phyloP scores from a whole-genome alignment of 2,113 vertebrate genomes.

The Urocolius indicus region DNA sequence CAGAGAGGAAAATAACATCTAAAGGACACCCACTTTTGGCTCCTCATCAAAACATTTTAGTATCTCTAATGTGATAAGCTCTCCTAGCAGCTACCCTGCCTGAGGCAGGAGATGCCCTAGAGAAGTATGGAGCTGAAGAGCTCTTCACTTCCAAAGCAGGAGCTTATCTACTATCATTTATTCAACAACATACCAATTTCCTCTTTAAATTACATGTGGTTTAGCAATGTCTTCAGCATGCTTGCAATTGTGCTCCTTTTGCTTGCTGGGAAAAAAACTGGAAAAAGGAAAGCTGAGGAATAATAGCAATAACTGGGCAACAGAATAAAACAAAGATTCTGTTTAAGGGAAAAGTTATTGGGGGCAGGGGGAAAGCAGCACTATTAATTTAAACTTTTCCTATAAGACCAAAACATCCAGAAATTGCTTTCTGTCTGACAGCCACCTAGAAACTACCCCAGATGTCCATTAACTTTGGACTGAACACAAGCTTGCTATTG shows the following conservation, averaged over 20 bases:
- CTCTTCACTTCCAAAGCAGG: background rate
- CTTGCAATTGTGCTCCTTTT: background rate
- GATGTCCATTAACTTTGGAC: constrained; percentile 45
- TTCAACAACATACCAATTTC: constrained; percentile 32
- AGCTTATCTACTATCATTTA: constrained; percentile 8
- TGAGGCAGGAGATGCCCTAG: background rate
- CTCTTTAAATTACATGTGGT: constrained; percentile 7
- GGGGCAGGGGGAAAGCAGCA: no score
- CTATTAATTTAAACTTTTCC: constrained; percentile 41
- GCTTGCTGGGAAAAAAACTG: background rate
- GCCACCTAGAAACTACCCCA: constrained; percentile 23
- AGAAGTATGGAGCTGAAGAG: background rate
- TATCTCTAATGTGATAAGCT: background rate
- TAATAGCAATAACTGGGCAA: background rate
- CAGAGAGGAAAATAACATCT: background rate
- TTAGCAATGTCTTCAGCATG: background rate
- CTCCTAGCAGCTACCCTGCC: background rate
- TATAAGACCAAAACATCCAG: background rate
- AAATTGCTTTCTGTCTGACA: constrained; percentile 37
- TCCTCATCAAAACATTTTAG: background rate
- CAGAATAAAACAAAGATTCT: background rate
- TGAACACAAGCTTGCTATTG: constrained; percentile 57
- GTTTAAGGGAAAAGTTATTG: background rate
- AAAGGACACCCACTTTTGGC: background rate
- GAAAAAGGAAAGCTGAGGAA: background rate